Evolutionary conservation across 2,113 vertebrate species (phyloP), one percentile per base, ranked within the genome.

Genomic region (Ammodytes marinus): DNA sequence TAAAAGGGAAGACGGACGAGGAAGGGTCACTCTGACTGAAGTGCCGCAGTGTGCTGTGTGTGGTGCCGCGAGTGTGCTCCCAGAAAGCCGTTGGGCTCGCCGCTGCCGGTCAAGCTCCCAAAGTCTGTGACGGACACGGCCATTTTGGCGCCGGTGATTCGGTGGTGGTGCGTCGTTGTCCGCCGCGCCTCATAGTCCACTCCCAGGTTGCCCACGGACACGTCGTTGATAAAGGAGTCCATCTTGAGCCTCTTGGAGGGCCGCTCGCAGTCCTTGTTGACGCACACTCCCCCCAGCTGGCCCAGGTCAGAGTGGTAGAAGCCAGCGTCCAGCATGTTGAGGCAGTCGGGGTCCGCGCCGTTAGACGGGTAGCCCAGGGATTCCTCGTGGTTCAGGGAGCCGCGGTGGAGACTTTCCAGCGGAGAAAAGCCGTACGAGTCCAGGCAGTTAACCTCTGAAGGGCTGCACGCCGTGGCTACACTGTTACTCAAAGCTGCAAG

Each of bases 101-200:
- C 96, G 68, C 95, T 93, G 90, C 87, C 86, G 0, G 97, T 95
- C 83, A 99, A 94, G 90, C 97, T 97, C 90, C 96, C 95, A 59
- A 99, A 97, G 97, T 99, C 98, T 85, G 98, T 96, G 94, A 99
- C 97, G 0, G 98, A 99, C 83, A 99, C 97, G 0, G 98, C 97
- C 98, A 99, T 98, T 93, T 98, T 99, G 93, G 98, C 96, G 85
- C 97, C 96, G 35, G 97, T 96, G 92, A 99, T 98, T 46, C 97
- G 96, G 82, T 97, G 98, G 87, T 98, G 98, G 80, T 94, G 93
- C 2, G 92, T 78, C 0, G 97, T 90, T 69, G 96, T 97, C 84
- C 96, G 96, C 60, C 97, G 96, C 54, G 96, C 96, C 74, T 99
- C 97, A 0, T 97, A 99, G 95, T 98, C 98, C 89, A 97, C 96